These are phyloP conservation scores for Empidonax traillii DNA, from an alignment of 2,113 vertebrate genomes.

Conservation along the genomic window DNA sequence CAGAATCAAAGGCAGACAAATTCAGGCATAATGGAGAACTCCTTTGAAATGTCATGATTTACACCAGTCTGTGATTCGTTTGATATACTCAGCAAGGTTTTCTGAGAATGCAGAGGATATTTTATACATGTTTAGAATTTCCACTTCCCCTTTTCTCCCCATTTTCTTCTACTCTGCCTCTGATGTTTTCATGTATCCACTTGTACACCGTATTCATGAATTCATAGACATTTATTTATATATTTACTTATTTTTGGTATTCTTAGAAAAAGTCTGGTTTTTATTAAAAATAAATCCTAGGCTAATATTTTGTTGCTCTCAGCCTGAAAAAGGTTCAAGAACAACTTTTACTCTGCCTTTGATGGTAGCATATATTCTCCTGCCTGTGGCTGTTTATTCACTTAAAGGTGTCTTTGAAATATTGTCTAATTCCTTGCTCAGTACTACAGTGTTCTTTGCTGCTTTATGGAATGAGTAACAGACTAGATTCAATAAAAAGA, in stretches of 20 bases:
- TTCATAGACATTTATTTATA: not conserved
- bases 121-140: fast-evolving
- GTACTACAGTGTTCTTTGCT: conserved; percentile 43
- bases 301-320: conserved; percentile 32
- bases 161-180: not conserved
- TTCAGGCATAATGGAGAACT: not conserved
- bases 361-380: conserved; percentile 44
- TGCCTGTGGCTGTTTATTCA: conserved; percentile 58
- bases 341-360: conserved; percentile 33
- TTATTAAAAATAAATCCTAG: conserved; percentile 23
- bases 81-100: not conserved
- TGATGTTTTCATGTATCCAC: not conserved
- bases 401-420: conserved; percentile 64
- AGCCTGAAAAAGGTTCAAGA: conserved; percentile 52
- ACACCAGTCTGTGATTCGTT: not conserved
- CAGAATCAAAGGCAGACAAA: not conserved
- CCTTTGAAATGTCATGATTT: not conserved
- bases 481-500: conserved; percentile 55
- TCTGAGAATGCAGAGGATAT: fast-evolving
- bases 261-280: not conserved
- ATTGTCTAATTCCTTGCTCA: conserved; percentile 65
- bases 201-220: not conserved
- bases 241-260: not conserved
- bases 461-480: conserved; percentile 57
- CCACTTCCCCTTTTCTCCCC: fast-evolving